phyloP scores from a whole-genome alignment of 2,113 vertebrate genomes.

The Accipiter virgatus region DNA sequence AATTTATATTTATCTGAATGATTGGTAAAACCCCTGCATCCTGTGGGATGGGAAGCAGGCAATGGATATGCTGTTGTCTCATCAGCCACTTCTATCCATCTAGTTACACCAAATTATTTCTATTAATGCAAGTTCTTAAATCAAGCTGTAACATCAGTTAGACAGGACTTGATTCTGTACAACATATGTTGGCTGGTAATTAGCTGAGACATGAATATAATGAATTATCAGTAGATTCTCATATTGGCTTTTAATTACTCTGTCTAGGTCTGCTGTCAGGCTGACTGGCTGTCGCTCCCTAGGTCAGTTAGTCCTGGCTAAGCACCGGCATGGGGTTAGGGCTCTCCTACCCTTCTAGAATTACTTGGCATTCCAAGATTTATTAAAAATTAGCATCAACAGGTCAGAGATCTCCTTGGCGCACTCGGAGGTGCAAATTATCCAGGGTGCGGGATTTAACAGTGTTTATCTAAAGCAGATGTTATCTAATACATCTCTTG shows the following conservation, averaged over 20 bases:
- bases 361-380: slow-evolving; percentile 62
- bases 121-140: not conserved
- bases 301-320: not conserved
- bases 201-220: slow-evolving; percentile 15
- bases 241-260: slow-evolving; percentile 11
- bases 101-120: not conserved
- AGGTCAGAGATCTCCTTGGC: slow-evolving; percentile 34
- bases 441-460: not conserved
- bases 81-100: not conserved
- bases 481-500: slow-evolving; percentile 1
- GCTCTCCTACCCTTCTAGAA: slow-evolving; percentile 29
- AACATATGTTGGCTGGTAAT: slow-evolving; percentile 4
- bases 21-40: not conserved
- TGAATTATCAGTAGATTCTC: not conserved
- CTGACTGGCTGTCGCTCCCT: not conserved
- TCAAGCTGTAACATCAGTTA: not conserved
- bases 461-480: slow-evolving; percentile 55
- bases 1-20: not conserved
- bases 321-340: not conserved
- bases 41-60: not conserved
- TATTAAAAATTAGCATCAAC: slow-evolving; percentile 54
- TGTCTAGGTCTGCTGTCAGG: not conserved
- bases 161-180: not conserved
- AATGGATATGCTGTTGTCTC: not conserved
- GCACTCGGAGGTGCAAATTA: slow-evolving; percentile 30